A percentile compares a stretch with the other conserved stretches of the same genome.
Conservation (phyloP, 2,888 invertebrate species). For the Hypselothyrea guttata region DNA sequence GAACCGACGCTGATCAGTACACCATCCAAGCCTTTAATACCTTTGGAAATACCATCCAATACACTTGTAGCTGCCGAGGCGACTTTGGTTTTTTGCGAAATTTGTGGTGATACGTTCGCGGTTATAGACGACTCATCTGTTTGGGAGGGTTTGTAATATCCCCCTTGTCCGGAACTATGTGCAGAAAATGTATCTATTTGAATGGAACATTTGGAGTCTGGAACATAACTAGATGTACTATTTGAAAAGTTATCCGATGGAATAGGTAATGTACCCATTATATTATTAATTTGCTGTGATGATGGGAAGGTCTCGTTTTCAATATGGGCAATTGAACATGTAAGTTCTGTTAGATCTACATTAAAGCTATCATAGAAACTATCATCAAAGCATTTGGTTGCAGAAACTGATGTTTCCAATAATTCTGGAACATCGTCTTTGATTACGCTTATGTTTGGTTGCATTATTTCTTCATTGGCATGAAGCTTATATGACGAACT, state of each 20-base stretch:
- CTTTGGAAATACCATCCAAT: constrained; percentile 77
- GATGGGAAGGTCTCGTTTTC: constrained; percentile 23
- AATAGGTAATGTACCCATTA: no score
- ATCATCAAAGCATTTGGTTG: constrained; percentile 67
- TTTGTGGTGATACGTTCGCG: constrained; percentile 17
- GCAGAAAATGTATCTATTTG: no score
- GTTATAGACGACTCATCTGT: background rate
- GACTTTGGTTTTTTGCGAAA: constrained; percentile 63
- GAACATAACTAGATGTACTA: no score
- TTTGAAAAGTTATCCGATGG: no score
- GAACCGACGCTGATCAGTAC: constrained; percentile 70
- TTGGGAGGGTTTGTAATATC: constrained; percentile 58
- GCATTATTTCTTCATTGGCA: no score
- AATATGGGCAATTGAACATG: constrained; percentile 47
- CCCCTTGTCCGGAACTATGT: constrained; percentile 21
- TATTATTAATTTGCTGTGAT: no score
- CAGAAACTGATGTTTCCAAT: background rate
- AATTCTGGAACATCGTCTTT: no score
- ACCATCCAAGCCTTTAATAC: constrained; percentile 78
- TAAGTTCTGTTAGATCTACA: constrained; percentile 68
- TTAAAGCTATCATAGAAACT: constrained; percentile 76
- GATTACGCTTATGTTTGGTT: no score
- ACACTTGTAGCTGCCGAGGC: constrained; percentile 69
- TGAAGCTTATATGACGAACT: no score
- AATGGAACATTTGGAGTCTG: no score